Evolutionary conservation across 2,797 vertebrate genomes (phyloP).

Genomic region (Acestrorhynchus altus): DNA sequence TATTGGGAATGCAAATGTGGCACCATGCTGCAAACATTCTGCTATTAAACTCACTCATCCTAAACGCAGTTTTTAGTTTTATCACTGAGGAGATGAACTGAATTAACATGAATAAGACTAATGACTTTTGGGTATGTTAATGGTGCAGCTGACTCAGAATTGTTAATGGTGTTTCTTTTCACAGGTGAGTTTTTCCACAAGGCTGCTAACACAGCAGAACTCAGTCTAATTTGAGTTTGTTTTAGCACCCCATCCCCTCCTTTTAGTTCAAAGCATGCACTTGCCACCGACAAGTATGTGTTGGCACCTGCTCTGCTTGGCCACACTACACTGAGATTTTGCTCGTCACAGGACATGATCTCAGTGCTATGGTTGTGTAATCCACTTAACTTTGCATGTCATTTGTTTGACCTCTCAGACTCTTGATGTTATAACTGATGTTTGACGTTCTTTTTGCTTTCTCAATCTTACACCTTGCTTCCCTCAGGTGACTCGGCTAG

Average conservation of each 20-base stretch:
- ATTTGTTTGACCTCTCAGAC: conserved; percentile 66
- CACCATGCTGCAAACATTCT: too few species aligned
- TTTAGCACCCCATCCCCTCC: neutral
- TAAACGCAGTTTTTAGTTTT: too few species aligned
- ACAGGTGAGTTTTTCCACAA: conserved; percentile 15
- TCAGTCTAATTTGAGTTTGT: conserved; percentile 23
- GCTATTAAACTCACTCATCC: too few species aligned
- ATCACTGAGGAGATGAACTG: too few species aligned
- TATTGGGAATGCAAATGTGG: too few species aligned
- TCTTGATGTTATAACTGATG: conserved; percentile 60
- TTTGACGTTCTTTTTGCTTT: conserved; percentile 53
- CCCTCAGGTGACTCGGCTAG: conserved; percentile 24
- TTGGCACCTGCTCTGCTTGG: conserved; percentile 46
- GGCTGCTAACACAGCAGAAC: conserved; percentile 8
- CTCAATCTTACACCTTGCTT: conserved; percentile 54
- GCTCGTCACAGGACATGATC: conserved; percentile 48
- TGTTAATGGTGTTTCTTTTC: conserved; percentile 16
- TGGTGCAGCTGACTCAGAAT: neutral
- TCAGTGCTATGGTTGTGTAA: conserved; percentile 60
- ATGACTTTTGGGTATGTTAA: neutral
- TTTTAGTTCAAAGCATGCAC: conserved; percentile 9
- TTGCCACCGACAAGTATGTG: conserved; percentile 55
- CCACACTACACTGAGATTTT: conserved; percentile 59
- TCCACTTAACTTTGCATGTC: conserved; percentile 77
- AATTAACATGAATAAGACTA: too few species aligned